Base-by-base conservation (phyloP, 2,888 invertebrate species). In the Dolomedes plantarius region DNA sequence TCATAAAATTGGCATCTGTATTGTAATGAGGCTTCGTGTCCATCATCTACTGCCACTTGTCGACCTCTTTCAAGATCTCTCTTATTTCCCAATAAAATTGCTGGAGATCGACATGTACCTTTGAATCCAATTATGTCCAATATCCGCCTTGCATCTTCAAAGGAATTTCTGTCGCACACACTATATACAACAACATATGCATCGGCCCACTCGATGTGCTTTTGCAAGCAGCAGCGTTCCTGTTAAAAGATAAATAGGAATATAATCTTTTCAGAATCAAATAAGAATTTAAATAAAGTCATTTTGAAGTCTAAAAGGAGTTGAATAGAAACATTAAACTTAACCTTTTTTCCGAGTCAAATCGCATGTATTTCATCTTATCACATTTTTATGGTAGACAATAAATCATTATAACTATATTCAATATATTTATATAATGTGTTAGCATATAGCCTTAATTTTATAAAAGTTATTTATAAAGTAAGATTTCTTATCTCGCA, bases 51-150 rank as follows among this genome's bases (percentile, higher is more conserved):
- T 90, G 94, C 94, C 74, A 91, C 90, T 81, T 90, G 89, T 32
- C 91, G 89, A 27, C 89, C 87, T 82, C 90, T 90, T 72, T 90
- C 90, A 90, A 96, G 93, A 92, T 96, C 96, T 89, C 95, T 93
- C 92, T 95, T 96, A 91, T 96, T 96, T 86, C 95, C 96, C 86
- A 96, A 93, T 72, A 96, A 91, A 75, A 96, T 93, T 87, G 95
- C 94, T 73, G 96, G 95, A 89, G 95, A 94, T 90, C 74, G 46
- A 2, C 74, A 69, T 16, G 85, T 75, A 2, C 85, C 92, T 90
- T 95, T 94, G 67, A 95, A 93, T 89, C 94, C 93, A 69, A 95
- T 92, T 73, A 94, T 93, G 76, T 95, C 94, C 89, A 95, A 91
- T 29, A 95, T 93, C 90, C 94, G 94, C 2, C 93, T 92, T 13